These are phyloP conservation scores for Heterotis niloticus DNA, from an alignment of 2,113 vertebrate genomes.

Conservation along the genomic window DNA sequence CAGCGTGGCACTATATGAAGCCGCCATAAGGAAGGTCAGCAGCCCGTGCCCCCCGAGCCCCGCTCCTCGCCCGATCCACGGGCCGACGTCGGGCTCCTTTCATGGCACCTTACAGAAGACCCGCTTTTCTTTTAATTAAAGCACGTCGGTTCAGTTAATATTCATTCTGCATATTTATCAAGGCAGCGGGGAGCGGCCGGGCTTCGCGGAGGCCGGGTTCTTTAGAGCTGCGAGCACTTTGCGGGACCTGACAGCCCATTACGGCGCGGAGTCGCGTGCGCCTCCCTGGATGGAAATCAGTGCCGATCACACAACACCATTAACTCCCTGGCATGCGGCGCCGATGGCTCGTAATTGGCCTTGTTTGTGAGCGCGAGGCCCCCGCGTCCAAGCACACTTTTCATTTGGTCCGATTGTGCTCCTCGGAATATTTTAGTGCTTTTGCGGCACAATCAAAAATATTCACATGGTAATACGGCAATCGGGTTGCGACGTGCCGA, in stretches of 20 bases:
- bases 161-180: slow-evolving; percentile 70
- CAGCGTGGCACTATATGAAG: neutral
- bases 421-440: slow-evolving; percentile 60
- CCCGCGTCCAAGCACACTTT: slow-evolving; percentile 61
- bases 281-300: slow-evolving; percentile 27
- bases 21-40: neutral
- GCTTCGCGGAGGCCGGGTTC: slow-evolving; percentile 23
- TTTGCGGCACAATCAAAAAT: slow-evolving; percentile 58
- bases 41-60: neutral
- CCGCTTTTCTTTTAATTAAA: slow-evolving; percentile 66
- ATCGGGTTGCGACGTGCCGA: slow-evolving; percentile 57
- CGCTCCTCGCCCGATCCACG: neutral
- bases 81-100: slow-evolving; percentile 46
- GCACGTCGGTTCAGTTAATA: slow-evolving; percentile 64
- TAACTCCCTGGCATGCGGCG: slow-evolving; percentile 61
- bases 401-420: slow-evolving; percentile 63
- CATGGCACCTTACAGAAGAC: slow-evolving; percentile 62
- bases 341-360: slow-evolving; percentile 59
- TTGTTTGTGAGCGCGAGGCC: slow-evolving; percentile 65
- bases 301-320: slow-evolving; percentile 59
- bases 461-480: slow-evolving; percentile 57
- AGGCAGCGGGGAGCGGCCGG: slow-evolving; percentile 53
- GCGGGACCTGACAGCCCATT: slow-evolving; percentile 39
- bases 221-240: slow-evolving; percentile 51
- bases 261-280: slow-evolving; percentile 29